A percentile compares a stretch with the other conserved stretches of the same genome.
Evolutionary conservation across 2,113 vertebrate species (phyloP).

Genomic region (Lepus europaeus): DNA sequence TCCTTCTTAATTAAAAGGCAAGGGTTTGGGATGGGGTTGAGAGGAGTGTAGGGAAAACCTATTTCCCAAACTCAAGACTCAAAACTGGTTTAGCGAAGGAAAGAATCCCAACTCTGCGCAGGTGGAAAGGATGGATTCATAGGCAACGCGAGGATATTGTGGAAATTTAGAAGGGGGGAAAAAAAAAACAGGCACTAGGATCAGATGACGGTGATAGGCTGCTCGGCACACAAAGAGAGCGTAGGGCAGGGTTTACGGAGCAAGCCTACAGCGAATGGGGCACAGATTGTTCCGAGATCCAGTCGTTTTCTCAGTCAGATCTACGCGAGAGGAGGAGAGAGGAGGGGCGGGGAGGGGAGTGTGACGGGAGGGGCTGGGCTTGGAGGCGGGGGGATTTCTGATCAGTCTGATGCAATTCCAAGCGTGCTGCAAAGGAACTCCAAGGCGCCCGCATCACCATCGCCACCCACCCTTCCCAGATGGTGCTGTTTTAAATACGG

Average conservation of each 20-base stretch:
- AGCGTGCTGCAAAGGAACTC: conserved; percentile 90
- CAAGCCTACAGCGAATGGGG: conserved; percentile 76
- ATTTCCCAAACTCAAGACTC: conserved; percentile 74
- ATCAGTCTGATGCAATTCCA: conserved; percentile 90
- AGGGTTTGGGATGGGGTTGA: background rate
- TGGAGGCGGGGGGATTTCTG: conserved; percentile 87
- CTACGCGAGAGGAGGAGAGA: conserved; percentile 84
- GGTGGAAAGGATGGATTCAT: conserved; percentile 68
- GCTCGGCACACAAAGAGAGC: conserved; percentile 78
- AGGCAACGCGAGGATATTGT: conserved; percentile 70
- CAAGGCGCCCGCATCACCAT: conserved; percentile 86
- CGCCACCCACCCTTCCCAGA: conserved; percentile 89
- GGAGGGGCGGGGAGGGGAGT: conserved; percentile 77
- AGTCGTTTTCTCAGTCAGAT: conserved; percentile 81
- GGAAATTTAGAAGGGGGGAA: conserved; percentile 48
- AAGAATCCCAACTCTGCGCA: conserved; percentile 70
- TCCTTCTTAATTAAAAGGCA: conserved; percentile 26
- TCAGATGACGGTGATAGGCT: conserved; percentile 79
- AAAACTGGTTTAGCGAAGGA: conserved; percentile 21
- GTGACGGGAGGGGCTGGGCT: conserved; percentile 64
- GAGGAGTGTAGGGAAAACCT: background rate
- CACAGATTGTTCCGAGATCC: conserved; percentile 81
- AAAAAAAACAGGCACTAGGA: conserved; percentile 43
- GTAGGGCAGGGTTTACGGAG: conserved; percentile 78
- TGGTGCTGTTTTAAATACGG: conserved; percentile 91